These are phyloP conservation scores for Macrosoma leucophasiata DNA, from an alignment of 2,888 invertebrate genomes.

Conservation along the genomic window DNA sequence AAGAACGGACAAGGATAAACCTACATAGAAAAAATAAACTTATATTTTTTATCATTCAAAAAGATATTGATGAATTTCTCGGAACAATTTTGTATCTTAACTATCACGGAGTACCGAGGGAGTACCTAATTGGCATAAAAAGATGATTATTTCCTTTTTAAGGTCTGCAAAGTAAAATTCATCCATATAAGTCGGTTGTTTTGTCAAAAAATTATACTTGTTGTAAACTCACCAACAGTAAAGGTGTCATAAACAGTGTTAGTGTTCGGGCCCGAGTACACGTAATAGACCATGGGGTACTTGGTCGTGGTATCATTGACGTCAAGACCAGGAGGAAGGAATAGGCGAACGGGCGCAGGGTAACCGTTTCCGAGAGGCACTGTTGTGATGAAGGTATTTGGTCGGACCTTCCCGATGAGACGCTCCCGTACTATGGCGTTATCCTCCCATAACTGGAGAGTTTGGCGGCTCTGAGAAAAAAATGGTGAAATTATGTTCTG, in stretches of 20 bases:
- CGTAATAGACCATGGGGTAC: slow-evolving; percentile 84
- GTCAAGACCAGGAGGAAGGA: slow-evolving; percentile 80
- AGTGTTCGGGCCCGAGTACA: slow-evolving; percentile 91
- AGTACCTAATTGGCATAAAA: too few relatives aligned
- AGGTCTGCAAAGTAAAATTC: too few relatives aligned
- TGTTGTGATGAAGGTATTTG: slow-evolving; percentile 69
- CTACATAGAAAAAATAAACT: too few relatives aligned
- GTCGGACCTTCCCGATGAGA: slow-evolving; percentile 66
- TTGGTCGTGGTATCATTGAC: slow-evolving; percentile 64
- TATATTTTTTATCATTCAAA: too few relatives aligned
- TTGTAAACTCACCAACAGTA: slow-evolving; percentile 64
- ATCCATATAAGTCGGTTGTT: too few relatives aligned
- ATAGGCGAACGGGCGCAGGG: slow-evolving; percentile 77
- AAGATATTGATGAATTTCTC: too few relatives aligned
- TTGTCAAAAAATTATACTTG: neutral
- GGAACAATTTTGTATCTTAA: too few relatives aligned
- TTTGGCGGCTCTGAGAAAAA: slow-evolving; percentile 33
- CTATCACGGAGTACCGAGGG: too few relatives aligned
- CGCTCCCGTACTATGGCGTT: slow-evolving; percentile 72
- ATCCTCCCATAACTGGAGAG: slow-evolving; percentile 72
- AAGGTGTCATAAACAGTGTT: slow-evolving; percentile 84
- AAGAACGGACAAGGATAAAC: too few relatives aligned
- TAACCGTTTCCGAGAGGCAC: slow-evolving; percentile 76
- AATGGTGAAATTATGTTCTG: too few relatives aligned
- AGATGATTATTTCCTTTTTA: too few relatives aligned